Evolutionary conservation across 1,140 invertebrate genomes (phyloP).

Genomic region (Venustaconcha ellipsiformis): DNA sequence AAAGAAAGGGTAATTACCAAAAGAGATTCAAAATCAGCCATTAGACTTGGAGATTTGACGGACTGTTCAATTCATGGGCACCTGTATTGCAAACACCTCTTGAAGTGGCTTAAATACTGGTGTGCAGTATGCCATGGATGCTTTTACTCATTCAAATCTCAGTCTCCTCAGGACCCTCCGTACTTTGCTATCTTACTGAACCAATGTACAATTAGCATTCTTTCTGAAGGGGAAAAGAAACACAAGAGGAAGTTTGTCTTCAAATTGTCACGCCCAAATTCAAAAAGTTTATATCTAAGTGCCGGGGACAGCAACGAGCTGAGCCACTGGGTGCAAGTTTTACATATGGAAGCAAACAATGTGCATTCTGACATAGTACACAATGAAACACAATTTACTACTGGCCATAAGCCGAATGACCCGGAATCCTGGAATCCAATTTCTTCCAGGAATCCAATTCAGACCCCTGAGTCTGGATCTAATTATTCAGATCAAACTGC

Average conservation of each 20-base stretch:
- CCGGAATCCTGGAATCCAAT: too few relatives aligned
- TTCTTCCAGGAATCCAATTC: too few relatives aligned
- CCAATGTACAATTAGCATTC: conserved; percentile 42
- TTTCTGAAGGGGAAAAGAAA: conserved; percentile 39
- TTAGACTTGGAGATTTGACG: conserved; percentile 39
- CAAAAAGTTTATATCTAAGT: conserved; percentile 47
- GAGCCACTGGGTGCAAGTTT: conserved; percentile 43
- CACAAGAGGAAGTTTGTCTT: conserved; percentile 47
- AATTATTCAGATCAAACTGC: too few relatives aligned
- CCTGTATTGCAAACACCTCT: conserved; percentile 42
- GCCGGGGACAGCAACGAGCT: conserved; percentile 44
- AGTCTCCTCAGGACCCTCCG: conserved; percentile 37
- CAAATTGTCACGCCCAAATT: conserved; percentile 47
- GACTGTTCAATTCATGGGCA: conserved; percentile 39
- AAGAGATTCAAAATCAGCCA: conserved; percentile 18
- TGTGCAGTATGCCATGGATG: conserved; percentile 50
- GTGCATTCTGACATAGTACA: conserved; percentile 18
- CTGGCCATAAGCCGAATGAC: too few relatives aligned
- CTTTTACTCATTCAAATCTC: conserved; percentile 53
- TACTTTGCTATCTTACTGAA: conserved; percentile 37
- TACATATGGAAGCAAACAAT: conserved; percentile 51
- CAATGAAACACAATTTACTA: too few relatives aligned
- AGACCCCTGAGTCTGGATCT: too few relatives aligned
- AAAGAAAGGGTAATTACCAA: conserved; percentile 47
- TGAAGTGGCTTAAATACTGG: conserved; percentile 51